Base-by-base conservation (phyloP, 2,797 vertebrate genomes). In the Babyrousa celebensis region DNA sequence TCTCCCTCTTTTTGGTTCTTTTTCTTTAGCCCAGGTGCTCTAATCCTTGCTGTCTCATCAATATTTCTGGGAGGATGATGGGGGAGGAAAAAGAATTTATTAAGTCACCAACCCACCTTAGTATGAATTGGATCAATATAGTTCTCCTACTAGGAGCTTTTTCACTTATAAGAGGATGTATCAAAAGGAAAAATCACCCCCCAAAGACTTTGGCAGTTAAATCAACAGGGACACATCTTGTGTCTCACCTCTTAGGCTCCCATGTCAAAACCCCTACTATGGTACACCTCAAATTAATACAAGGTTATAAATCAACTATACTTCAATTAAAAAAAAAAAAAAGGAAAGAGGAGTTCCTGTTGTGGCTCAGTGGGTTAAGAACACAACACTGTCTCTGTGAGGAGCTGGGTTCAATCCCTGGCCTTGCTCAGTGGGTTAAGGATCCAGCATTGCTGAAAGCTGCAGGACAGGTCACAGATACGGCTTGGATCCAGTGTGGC, bases 71-170 rank as follows among this genome's bases (percentile, higher is more conserved):
- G 56, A 79, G 82, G 56, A 27, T 43, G 65, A 9, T 11, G 25
- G 43, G 17, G 54, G 32, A 70, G 15, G 40, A 16, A 48, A 36
- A 54, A 89, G n/a, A 70, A 70, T 71, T n/a, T 54, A 65, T 27
- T 32, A 84, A 68, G 25, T 85, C 25, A 40, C n/a, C 78, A 78
- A 56, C 32, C 36, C 36, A 36, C 43, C n/a, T 95, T 63, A 72
- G 71, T 79, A 72, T 91, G 48, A 85, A 79, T 32, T 80, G 75
- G 58, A 80, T 72, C 56, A 79, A 72, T 58, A 60, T 32, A 58
- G 56, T 72, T 71, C 74, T 91, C 25, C 32, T 12, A 21, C 43
- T 48, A 48, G 52, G 52, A 67, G 48, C 12, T 79, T 91, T 48
- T 80, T 43, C 27, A 23, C 65, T 80, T 85, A 32, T 71, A 86